Evolutionary conservation across 2,888 invertebrate genomes (phyloP), one percentile per base, ranked within the genome.

Genomic region (Steromphala cineraria): DNA sequence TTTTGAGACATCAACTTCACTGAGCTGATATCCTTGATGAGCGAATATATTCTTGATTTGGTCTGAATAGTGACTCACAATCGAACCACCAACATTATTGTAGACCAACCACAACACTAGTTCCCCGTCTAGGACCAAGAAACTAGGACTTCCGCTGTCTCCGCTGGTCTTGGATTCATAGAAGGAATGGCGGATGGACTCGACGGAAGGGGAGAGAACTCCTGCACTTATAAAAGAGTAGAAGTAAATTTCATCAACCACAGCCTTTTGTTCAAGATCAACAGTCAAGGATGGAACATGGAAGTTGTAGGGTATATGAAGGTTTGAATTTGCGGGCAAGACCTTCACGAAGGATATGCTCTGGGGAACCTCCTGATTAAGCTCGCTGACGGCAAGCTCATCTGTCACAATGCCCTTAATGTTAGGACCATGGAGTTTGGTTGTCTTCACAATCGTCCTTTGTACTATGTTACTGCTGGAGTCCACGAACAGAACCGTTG

Each of bases 81-180:
- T 87, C 7, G 88, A 87, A 7, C 88, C 88, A 0, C 85, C 80
- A 1, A 88, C 89, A 3, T 46, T 46, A 13, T 46, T 46, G 13
- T 46, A 46, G 46, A 46, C 46, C 46, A 88, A 88, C 55, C 88
- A 36, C 1, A 89, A 82, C 10, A 89, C 88, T 13, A 88, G 82
- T 76, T 89, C 78, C 8, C 87, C 75, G 55, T 87, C 82, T 10
- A 88, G 79, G 7, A 88, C 85, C 21, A 89, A 83, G 79, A 89
- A 89, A 19, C 82, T 84, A 0, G 89, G 89, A 46, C 46, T 46
- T 46, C 46, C 46, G 76, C 88, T 89, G 8, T 88, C 89, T 71
- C 87, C 87, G 79, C 88, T 88, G 5, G 87, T 88, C 81, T 89
- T 89, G 10, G 78, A 24, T 74, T 89, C 88, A 75, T 85, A 89